These are phyloP conservation scores for Agelas oroides DNA, from an alignment of 37 sponge, comb jelly and placozoan species.

Conservation along the genomic window DNA sequence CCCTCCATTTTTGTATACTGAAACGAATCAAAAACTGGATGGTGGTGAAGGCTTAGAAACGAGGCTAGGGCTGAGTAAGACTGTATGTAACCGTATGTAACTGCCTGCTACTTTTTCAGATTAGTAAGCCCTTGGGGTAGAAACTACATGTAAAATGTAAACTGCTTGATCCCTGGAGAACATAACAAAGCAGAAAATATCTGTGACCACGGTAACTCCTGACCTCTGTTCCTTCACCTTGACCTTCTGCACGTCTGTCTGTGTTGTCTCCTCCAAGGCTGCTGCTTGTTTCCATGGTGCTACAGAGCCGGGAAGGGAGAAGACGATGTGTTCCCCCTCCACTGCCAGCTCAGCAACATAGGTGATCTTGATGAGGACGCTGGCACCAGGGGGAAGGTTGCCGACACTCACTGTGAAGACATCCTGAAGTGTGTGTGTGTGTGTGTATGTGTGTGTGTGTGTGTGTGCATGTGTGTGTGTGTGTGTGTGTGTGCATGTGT, in stretches of 20 bases:
- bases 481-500: constrained; percentile 12
- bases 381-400: constrained; percentile 96
- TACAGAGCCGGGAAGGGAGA: constrained; percentile 90
- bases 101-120: too few species aligned
- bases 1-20: too few species aligned
- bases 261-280: constrained; percentile 87
- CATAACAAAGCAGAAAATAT: too few species aligned
- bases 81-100: too few species aligned
- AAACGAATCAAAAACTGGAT: too few species aligned
- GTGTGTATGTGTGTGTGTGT: constrained; percentile 31
- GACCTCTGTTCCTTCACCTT: constrained; percentile 86
- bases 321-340: constrained; percentile 91
- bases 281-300: constrained; percentile 92
- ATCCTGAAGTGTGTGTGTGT: constrained; percentile 75
- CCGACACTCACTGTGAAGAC: constrained; percentile 99
- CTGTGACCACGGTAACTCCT: too few species aligned
- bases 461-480: constrained; percentile 23
- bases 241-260: constrained; percentile 85
- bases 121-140: too few species aligned
- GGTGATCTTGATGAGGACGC: constrained; percentile 97
- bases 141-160: too few species aligned
- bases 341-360: constrained; percentile 96
- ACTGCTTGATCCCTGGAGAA: too few species aligned
- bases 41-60: too few species aligned
- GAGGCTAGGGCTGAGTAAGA: too few species aligned